phyloP scores from a whole-genome alignment of 2,888 invertebrate genomes.

The Agrilus biguttatus region DNA sequence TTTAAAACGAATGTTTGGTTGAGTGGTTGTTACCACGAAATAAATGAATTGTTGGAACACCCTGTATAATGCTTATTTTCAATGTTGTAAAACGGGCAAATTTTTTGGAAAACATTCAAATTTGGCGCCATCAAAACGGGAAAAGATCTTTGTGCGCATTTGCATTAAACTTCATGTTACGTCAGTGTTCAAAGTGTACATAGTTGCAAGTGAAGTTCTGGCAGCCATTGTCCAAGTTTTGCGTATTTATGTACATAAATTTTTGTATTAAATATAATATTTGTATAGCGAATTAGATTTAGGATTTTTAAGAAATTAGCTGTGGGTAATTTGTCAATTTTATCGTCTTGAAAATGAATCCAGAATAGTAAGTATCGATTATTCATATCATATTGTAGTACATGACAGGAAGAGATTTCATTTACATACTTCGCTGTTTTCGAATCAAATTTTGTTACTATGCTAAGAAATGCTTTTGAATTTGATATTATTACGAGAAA shows the following conservation, averaged over 20 bases:
- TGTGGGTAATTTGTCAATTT: slow-evolving; percentile 3
- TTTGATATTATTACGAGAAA: too few species aligned
- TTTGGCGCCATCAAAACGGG: slow-evolving; percentile 10
- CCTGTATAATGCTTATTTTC: too few species aligned
- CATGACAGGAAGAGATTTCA: too few species aligned
- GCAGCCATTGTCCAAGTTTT: slow-evolving; percentile 29
- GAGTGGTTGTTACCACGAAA: too few species aligned
- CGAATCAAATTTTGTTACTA: too few species aligned
- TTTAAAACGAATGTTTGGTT: too few species aligned
- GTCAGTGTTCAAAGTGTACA: slow-evolving; percentile 18
- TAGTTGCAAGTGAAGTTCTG: slow-evolving; percentile 18
- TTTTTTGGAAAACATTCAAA: slow-evolving; percentile 8
- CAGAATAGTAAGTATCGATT: slow-evolving; percentile 64
- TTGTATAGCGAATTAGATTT: slow-evolving; percentile 5
- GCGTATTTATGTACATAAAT: slow-evolving; percentile 24
- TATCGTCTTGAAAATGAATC: slow-evolving; percentile 44
- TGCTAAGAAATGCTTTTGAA: too few species aligned
- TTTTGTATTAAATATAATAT: slow-evolving; percentile 13
- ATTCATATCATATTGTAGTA: slow-evolving; percentile 10
- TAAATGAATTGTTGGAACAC: too few species aligned
- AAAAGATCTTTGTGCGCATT: slow-evolving; percentile 15
- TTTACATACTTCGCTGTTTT: too few species aligned
- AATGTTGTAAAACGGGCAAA: too few species aligned
- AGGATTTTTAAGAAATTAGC: slow-evolving; percentile 4
- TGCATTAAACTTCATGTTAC: slow-evolving; percentile 25